These are phyloP conservation scores for Muscina levida DNA, from an alignment of 2,888 invertebrate species.

Conservation along the genomic window DNA sequence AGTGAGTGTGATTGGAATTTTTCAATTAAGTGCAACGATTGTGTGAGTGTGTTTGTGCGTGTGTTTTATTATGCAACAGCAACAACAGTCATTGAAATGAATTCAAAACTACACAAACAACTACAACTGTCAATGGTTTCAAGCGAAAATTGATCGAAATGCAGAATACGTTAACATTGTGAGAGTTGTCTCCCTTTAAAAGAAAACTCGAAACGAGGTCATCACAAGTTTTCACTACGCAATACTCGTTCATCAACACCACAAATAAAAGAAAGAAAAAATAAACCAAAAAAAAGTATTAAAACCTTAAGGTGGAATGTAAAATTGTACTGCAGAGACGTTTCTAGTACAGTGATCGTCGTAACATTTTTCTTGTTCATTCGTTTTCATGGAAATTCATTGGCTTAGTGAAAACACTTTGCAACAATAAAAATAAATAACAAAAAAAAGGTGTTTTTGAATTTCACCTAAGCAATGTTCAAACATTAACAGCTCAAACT, in stretches of 20 bases:
- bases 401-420: conserved; percentile 54
- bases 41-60: no score
- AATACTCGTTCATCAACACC: conserved; percentile 6
- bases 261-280: conserved; percentile 7
- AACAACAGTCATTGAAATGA: no score
- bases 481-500: conserved; percentile 27
- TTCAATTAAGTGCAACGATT: no score
- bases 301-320: conserved; percentile 23
- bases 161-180: no score
- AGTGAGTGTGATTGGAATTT: conserved; percentile 48
- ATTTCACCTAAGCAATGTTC: conserved; percentile 51
- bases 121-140: conserved; percentile 6
- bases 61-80: no score
- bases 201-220: conserved; percentile 44
- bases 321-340: conserved; percentile 30
- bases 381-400: conserved; percentile 30
- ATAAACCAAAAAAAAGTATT: conserved; percentile 13
- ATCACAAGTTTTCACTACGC: conserved; percentile 49
- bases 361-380: not conserved
- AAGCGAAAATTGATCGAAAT: not conserved
- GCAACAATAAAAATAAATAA: no score
- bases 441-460: conserved; percentile 30
- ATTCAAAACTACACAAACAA: not conserved
- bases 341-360: conserved; percentile 26
- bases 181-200: not conserved